These are phyloP conservation scores for Nycteola revayana DNA, from an alignment of 2,888 invertebrate species.

Conservation along the genomic window DNA sequence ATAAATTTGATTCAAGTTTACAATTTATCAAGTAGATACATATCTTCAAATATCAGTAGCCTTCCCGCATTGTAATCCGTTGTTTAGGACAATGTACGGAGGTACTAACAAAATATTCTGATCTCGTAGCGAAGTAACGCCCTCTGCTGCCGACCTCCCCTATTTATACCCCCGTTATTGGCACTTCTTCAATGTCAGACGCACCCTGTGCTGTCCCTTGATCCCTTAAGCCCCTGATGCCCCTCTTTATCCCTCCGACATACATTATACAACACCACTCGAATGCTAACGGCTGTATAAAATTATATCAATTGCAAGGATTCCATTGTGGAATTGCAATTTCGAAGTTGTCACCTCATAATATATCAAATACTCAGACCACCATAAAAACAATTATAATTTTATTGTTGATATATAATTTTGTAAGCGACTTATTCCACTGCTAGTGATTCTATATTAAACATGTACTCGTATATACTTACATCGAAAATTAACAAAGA, in stretches of 20 bases:
- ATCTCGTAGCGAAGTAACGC: slow-evolving; percentile 79
- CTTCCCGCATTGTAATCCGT: slow-evolving; percentile 77
- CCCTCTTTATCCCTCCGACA: slow-evolving; percentile 61
- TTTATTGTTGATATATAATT: too few relatives aligned
- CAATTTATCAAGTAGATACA: slow-evolving; percentile 65
- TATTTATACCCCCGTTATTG: slow-evolving; percentile 82
- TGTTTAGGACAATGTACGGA: slow-evolving; percentile 66
- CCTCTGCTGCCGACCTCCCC: slow-evolving; percentile 72
- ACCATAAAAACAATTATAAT: background rate
- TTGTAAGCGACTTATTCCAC: too few relatives aligned
- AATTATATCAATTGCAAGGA: slow-evolving; percentile 77
- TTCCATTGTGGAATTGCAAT: slow-evolving; percentile 73
- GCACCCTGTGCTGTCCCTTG: slow-evolving; percentile 76
- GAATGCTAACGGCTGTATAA: slow-evolving; percentile 71
- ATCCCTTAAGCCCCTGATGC: slow-evolving; percentile 61
- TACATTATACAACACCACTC: slow-evolving; percentile 73
- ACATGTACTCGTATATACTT: too few relatives aligned
- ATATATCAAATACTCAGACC: slow-evolving; percentile 38
- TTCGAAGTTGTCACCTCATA: slow-evolving; percentile 65
- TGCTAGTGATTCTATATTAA: too few relatives aligned
- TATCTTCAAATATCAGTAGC: slow-evolving; percentile 61
- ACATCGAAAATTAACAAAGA: too few relatives aligned
- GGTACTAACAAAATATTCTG: slow-evolving; percentile 76
- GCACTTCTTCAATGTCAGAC: slow-evolving; percentile 83
- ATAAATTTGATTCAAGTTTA: slow-evolving; percentile 59